phyloP scores from a whole-genome alignment of 2,113 vertebrate species.

The Nothoprocta perdicaria region DNA sequence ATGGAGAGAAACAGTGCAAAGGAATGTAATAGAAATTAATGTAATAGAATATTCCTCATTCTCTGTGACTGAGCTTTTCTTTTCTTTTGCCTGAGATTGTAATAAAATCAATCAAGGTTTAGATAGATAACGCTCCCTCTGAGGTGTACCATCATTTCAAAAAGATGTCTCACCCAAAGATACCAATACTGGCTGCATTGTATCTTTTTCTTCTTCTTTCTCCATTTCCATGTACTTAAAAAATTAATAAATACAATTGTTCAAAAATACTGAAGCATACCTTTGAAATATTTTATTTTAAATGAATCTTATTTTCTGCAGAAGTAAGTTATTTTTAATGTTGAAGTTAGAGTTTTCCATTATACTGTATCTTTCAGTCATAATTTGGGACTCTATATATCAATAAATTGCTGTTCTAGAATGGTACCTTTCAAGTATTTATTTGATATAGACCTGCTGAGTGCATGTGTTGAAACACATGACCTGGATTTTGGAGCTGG shows the following conservation, averaged over 20 bases:
- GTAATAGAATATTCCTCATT: neutral
- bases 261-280: too few relatives aligned
- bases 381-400: neutral
- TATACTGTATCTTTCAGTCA: neutral
- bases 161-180: neutral
- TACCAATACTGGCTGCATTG: neutral
- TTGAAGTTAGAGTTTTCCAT: neutral
- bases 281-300: neutral
- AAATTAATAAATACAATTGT: fast-evolving
- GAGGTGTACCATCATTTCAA: neutral
- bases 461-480: neutral
- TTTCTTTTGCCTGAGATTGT: neutral
- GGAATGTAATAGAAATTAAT: neutral
- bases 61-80: neutral
- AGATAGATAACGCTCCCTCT: neutral
- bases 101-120: neutral
- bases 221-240: neutral
- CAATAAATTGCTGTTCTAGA: neutral
- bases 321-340: neutral
- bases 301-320: neutral
- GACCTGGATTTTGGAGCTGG: neutral
- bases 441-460: fast-evolving
- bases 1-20: neutral
- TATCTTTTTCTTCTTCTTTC: neutral
- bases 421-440: neutral